Evolutionary conservation across 2,113 vertebrate genomes (phyloP).

Genomic region (Crocuta crocuta): DNA sequence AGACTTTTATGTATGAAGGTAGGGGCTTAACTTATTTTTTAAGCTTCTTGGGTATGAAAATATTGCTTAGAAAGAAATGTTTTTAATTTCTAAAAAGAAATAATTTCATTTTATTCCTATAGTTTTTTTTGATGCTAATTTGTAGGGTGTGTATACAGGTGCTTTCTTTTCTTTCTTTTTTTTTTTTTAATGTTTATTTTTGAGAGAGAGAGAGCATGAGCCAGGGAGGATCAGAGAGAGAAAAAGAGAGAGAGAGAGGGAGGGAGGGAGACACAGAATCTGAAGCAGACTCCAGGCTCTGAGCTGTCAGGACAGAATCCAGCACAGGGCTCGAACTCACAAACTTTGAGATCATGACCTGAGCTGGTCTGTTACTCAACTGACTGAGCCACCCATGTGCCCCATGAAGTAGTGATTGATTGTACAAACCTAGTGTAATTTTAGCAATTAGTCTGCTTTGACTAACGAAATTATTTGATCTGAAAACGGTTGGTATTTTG

Average conservation of each 20-base stretch:
- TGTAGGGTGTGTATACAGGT: neutral
- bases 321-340: too few species aligned
- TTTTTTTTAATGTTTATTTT: too few species aligned
- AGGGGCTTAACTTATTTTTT: slow-evolving; percentile 38
- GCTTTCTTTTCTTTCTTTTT: neutral
- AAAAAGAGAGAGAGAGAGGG: too few species aligned
- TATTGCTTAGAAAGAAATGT: neutral
- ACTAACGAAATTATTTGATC: slow-evolving; percentile 20
- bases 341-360: too few species aligned
- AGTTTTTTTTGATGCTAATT: slow-evolving; percentile 21
- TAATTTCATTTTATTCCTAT: neutral
- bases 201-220: too few species aligned
- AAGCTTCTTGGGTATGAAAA: slow-evolving; percentile 32
- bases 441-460: slow-evolving; percentile 61
- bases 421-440: slow-evolving; percentile 20
- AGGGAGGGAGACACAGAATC: too few species aligned
- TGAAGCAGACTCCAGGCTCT: too few species aligned
- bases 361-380: too few species aligned
- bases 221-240: too few species aligned
- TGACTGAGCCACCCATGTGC: too few species aligned
- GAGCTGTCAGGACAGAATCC: too few species aligned
- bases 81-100: neutral
- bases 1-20: neutral
- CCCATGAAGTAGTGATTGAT: neutral
- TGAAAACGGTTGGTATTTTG: slow-evolving; percentile 40